A percentile compares a stretch with the other conserved stretches of the same genome.
These are phyloP conservation scores for Ruditapes philippinarum DNA, from an alignment of 1,140 invertebrate species.

Conservation along the genomic window DNA sequence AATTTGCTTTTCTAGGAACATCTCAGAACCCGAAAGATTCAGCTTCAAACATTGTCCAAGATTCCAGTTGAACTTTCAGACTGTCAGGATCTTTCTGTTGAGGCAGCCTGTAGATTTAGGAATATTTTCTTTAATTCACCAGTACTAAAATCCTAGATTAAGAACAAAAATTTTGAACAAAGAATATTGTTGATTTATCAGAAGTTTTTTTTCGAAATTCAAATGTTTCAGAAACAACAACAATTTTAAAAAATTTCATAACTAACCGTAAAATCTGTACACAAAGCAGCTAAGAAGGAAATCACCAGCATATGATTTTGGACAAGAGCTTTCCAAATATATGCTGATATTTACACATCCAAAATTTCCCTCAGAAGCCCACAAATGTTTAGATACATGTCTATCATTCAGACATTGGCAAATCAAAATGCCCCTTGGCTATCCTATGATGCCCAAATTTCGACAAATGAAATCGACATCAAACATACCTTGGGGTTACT, in stretches of 20 bases:
- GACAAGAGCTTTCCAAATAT: constrained; percentile 28
- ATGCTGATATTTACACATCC: constrained; percentile 11
- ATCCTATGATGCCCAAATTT: constrained; percentile 18
- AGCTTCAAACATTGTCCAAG: too few species aligned
- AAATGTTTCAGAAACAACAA: constrained; percentile 1
- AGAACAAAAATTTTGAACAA: not conserved
- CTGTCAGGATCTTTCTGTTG: too few species aligned
- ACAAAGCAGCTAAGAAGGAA: not conserved
- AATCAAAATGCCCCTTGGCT: not conserved
- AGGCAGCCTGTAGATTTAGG: not conserved
- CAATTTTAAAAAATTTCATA: constrained; percentile 4
- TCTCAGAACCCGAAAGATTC: too few species aligned
- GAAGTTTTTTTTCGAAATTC: not conserved
- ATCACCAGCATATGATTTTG: not conserved
- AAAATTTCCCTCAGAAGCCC: not conserved
- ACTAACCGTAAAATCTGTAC: not conserved
- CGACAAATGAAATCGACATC: not conserved
- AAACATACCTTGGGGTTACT: not conserved
- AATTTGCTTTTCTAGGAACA: too few species aligned
- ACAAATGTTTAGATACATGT: constrained; percentile 28
- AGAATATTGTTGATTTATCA: not conserved
- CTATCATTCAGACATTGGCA: constrained; percentile 6
- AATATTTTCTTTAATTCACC: not conserved
- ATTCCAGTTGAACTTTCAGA: too few species aligned
- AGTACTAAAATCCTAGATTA: not conserved